Evolutionary conservation across 2,888 invertebrate genomes (phyloP).

Genomic region (Nymphalis c-album): DNA sequence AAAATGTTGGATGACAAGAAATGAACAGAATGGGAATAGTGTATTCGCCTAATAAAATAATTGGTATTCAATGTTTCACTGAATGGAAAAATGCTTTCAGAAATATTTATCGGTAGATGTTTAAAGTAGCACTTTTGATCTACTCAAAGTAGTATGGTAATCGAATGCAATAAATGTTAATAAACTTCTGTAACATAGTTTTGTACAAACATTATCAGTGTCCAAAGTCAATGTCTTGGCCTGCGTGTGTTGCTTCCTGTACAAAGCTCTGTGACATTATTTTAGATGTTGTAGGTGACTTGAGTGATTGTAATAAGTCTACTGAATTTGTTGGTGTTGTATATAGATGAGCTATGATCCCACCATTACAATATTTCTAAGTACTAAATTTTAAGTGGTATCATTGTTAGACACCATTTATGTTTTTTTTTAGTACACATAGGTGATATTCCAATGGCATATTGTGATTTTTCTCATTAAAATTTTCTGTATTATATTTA

Average conservation of each 20-base stretch:
- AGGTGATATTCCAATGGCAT: slow-evolving; percentile 75
- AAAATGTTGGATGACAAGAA: slow-evolving; percentile 11
- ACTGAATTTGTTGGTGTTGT: slow-evolving; percentile 77
- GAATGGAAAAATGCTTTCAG: slow-evolving; percentile 46
- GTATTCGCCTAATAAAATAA: slow-evolving; percentile 25
- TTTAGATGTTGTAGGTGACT: slow-evolving; percentile 69
- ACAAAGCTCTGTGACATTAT: slow-evolving; percentile 49
- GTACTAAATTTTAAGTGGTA: slow-evolving; percentile 76
- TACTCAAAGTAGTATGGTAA: slow-evolving; percentile 72
- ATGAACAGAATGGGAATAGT: slow-evolving; percentile 18
- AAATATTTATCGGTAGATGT: slow-evolving; percentile 41
- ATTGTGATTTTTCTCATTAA: slow-evolving; percentile 74
- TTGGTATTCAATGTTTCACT: slow-evolving; percentile 24
- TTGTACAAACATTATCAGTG: slow-evolving; percentile 44
- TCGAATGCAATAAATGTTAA: slow-evolving; percentile 73
- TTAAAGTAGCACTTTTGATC: slow-evolving; percentile 72
- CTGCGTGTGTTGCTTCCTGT: slow-evolving; percentile 36
- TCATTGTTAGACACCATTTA: slow-evolving; percentile 66
- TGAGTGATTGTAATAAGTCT: slow-evolving; percentile 77
- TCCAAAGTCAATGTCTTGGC: slow-evolving; percentile 12
- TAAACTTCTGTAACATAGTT: slow-evolving; percentile 54
- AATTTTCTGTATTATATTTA: slow-evolving; percentile 70
- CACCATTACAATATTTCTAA: slow-evolving; percentile 80
- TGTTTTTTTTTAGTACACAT: slow-evolving; percentile 56
- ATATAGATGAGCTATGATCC: slow-evolving; percentile 80